Base-by-base conservation (phyloP, 2,113 vertebrate genomes). In the Phrynocephalus versicolor region DNA sequence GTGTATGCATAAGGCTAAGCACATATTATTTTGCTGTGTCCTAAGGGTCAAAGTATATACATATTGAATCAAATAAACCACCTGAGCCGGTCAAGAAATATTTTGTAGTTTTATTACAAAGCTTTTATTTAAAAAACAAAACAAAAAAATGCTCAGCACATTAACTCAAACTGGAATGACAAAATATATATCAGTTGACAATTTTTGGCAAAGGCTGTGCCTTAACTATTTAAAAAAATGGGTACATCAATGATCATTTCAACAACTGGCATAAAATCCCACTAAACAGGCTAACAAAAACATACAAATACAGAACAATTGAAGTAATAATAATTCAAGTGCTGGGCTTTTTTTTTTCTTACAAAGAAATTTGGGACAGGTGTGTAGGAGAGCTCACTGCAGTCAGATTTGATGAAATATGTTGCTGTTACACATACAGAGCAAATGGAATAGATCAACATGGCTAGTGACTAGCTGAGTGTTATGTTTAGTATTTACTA, bases 231-330 rank as follows among this genome's bases (percentile, higher is more conserved):
- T 86, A 88, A 94, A 95, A 95, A 94, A 94, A 95, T 90, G 94
- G 96, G 94, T 94, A 96, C 96, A 96, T 96, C 95, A 88, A 96
- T 94, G 96, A 88, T 96, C 88, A 94, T 96, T 95, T 97, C 94
- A 96, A 95, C 95, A 95, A 97, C 96, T 97, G 96, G 96, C 97
- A 96, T 96, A 96, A 95, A 97, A 96, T 96, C 95, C 96, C 96
- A 96, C 96, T 97, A 97, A 85, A 95, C 93, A 92, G 94, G 96
- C 95, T 97, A 97, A 96, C 94, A 96, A 95, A 97, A 96, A 96
- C 96, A 96, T 96, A 97, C 96, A 95, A 95, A 96, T 96, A 97
- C 96, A 96, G 96, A 96, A 97, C 97, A 95, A 94, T 94, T 92
- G 95, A 96, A 96, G 95, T 94, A 96, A 94, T 94, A 96, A 95